Percentiles rank a stretch among this genome's conserved stretches.
Conservation (phyloP, 1,140 invertebrate genomes). For the Drosophila ambigua region DNA sequence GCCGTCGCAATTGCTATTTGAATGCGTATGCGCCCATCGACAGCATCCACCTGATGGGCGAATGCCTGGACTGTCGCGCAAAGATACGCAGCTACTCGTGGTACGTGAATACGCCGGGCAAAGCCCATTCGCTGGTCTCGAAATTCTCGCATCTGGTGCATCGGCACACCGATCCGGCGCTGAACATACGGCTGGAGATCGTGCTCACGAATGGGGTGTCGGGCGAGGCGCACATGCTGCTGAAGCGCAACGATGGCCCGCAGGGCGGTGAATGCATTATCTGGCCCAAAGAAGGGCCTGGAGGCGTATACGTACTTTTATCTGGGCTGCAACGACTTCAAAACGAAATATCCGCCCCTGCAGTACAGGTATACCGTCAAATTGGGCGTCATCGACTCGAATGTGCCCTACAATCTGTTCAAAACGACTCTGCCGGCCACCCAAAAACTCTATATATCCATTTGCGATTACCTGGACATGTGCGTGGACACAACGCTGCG, state of each 20-base stretch:
- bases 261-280: constrained; percentile 9
- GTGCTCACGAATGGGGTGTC: background rate
- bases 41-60: constrained; percentile 6
- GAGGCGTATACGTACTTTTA: constrained; percentile 16
- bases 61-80: constrained; percentile 12
- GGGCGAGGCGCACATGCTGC: background rate
- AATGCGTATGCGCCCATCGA: constrained; percentile 3
- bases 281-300: background rate
- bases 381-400: background rate
- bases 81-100: constrained; percentile 12
- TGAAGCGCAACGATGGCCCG: constrained; percentile 17
- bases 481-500: background rate
- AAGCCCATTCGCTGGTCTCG: background rate
- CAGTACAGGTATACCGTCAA: constrained; percentile 3
- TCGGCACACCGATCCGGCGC: rapidly evolving
- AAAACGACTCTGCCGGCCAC: background rate
- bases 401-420: background rate
- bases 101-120: background rate
- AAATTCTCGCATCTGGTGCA: background rate
- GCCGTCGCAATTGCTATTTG: constrained; percentile 16
- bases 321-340: constrained; percentile 8
- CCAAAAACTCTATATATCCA: background rate
- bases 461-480: constrained; percentile 33
- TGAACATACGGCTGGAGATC: constrained; percentile 10
- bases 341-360: constrained; percentile 7